These are phyloP conservation scores for Netta rufina DNA, from an alignment of 2,797 vertebrate species.

Conservation along the genomic window DNA sequence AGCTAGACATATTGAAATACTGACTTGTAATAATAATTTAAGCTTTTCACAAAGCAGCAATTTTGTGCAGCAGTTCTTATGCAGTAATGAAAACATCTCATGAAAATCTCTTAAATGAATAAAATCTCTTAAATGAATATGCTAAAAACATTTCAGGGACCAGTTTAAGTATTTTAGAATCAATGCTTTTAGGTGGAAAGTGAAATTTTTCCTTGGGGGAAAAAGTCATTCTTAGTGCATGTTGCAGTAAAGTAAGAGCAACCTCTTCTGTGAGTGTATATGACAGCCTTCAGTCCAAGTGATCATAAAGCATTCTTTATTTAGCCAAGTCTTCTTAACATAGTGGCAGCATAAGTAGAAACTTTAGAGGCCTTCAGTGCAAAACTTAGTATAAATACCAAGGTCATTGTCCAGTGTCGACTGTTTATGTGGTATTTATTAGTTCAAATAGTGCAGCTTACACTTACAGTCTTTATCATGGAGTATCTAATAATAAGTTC, in stretches of 20 bases:
- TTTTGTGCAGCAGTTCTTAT: neutral
- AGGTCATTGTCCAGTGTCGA: neutral
- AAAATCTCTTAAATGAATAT: neutral
- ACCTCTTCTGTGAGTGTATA: neutral
- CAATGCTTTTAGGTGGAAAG: neutral
- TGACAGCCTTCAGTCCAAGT: neutral
- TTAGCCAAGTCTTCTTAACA: neutral
- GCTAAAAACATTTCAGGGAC: neutral
- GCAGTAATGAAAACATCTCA: neutral
- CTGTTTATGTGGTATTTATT: accelerated
- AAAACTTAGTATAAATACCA: neutral
- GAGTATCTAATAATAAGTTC: neutral
- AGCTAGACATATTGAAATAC: neutral
- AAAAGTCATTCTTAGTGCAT: neutral
- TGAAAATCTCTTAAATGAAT: neutral
- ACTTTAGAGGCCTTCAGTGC: neutral
- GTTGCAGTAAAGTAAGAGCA: neutral
- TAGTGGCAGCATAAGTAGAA: neutral
- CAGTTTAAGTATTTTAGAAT: neutral
- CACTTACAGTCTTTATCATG: neutral
- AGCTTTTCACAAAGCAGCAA: neutral
- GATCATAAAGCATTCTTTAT: neutral
- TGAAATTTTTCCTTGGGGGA: neutral
- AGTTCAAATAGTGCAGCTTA: neutral
- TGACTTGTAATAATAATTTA: neutral